Conservation (phyloP, 1,140 invertebrate species). For the Ips nitidus region DNA sequence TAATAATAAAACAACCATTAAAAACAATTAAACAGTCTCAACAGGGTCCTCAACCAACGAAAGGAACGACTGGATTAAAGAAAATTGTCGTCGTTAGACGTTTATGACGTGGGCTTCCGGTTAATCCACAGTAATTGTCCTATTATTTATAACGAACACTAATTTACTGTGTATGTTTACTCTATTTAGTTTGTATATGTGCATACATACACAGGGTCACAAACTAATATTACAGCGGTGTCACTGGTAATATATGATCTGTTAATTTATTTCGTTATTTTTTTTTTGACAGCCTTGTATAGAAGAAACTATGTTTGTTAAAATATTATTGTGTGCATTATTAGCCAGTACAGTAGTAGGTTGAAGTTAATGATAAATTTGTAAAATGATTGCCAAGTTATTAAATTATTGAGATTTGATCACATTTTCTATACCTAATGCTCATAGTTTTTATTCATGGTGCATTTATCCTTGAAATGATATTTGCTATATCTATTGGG, state of each 20-base stretch:
- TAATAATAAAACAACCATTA: slow-evolving; percentile 9
- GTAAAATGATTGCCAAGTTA: no score
- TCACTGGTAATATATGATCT: slow-evolving; percentile 2
- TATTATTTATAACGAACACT: slow-evolving; percentile 28
- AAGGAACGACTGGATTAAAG: slow-evolving; percentile 6
- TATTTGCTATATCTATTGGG: no score
- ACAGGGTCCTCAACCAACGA: slow-evolving; percentile 10
- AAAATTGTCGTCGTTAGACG: slow-evolving; percentile 24
- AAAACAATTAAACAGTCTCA: slow-evolving; percentile 9
- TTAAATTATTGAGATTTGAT: no score
- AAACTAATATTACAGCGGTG: slow-evolving; percentile 12
- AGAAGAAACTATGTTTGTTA: no score
- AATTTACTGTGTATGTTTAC: slow-evolving; percentile 22
- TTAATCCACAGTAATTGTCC: slow-evolving; percentile 25
- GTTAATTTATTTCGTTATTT: no score
- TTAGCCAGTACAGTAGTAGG: no score
- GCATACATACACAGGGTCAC: slow-evolving; percentile 15
- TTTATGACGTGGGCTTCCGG: slow-evolving; percentile 19
- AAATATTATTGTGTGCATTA: no score
- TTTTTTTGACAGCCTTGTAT: no score
- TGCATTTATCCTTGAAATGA: no score
- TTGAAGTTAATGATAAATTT: no score
- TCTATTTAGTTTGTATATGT: slow-evolving; percentile 13
- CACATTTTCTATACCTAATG: no score
- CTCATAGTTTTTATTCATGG: no score